These are phyloP conservation scores for Mormyrops attenuatus DNA, from an alignment of 2,797 vertebrate species.

Conservation along the genomic window DNA sequence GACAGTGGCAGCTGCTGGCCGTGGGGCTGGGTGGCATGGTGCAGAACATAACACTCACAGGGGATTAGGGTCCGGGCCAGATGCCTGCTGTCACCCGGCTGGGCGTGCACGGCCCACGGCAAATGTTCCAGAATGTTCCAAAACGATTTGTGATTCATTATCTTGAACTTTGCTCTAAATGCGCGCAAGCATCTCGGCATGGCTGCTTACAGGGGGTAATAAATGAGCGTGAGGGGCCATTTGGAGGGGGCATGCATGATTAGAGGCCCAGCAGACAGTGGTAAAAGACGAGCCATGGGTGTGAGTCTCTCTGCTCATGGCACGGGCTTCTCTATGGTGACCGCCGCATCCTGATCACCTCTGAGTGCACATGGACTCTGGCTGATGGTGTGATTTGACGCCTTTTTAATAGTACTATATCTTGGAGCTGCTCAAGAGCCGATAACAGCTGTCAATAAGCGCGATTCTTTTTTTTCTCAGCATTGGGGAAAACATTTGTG, in stretches of 20 bases:
- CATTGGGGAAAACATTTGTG: neutral
- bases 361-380: neutral
- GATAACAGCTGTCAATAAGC: neutral
- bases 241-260: neutral
- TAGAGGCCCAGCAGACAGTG: too few species aligned
- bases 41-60: slow-evolving; percentile 30
- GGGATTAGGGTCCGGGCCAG: slow-evolving; percentile 54
- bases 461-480: neutral
- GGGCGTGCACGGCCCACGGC: slow-evolving; percentile 29
- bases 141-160: slow-evolving; percentile 35
- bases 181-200: neutral
- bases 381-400: neutral
- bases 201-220: neutral
- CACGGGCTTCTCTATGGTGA: neutral
- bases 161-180: slow-evolving; percentile 19
- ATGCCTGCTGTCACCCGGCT: slow-evolving; percentile 56
- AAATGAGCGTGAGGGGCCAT: neutral
- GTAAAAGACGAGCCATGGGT: neutral
- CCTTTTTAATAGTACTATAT: neutral
- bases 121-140: slow-evolving; percentile 38
- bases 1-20: slow-evolving; percentile 67
- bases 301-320: neutral
- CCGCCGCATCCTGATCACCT: neutral
- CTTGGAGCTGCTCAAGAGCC: neutral
- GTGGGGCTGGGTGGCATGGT: neutral